Evolutionary conservation across 2,797 vertebrate genomes (phyloP).

Genomic region (Cossypha heuglini): DNA sequence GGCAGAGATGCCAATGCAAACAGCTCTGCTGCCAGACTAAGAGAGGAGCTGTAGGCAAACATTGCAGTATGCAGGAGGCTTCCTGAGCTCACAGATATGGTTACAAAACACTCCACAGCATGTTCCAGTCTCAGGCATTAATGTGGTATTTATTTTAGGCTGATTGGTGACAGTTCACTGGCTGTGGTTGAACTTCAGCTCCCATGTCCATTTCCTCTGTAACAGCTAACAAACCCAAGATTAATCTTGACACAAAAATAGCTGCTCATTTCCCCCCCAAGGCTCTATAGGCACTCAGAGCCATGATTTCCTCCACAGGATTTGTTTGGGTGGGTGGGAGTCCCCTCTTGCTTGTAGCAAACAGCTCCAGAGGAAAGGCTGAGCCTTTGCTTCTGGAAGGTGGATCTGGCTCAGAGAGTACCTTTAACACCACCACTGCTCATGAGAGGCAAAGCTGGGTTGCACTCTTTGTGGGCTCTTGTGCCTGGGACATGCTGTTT

Average conservation of each 20-base stretch:
- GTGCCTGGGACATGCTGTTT: neutral
- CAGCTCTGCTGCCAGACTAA: neutral
- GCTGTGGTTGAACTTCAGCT: neutral
- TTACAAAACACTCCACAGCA: neutral
- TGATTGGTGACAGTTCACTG: neutral
- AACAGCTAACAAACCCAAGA: neutral
- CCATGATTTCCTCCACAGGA: neutral
- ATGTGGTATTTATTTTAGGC: neutral
- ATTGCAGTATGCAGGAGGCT: neutral
- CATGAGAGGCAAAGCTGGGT: neutral
- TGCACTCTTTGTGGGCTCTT: accelerated
- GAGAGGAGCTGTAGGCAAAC: neutral
- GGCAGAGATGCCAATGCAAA: neutral
- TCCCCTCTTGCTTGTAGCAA: neutral
- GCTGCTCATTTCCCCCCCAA: neutral
- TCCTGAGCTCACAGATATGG: neutral
- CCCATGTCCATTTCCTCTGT: neutral
- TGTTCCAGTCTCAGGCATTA: neutral
- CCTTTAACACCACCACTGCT: neutral
- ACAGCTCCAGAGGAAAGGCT: neutral
- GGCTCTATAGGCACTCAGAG: accelerated
- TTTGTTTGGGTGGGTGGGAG: accelerated
- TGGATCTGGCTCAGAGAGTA: neutral
- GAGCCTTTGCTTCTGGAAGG: neutral
- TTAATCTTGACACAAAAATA: neutral